Base-by-base conservation (phyloP, 2,888 invertebrate genomes). In the Barypeithes pellucidus region DNA sequence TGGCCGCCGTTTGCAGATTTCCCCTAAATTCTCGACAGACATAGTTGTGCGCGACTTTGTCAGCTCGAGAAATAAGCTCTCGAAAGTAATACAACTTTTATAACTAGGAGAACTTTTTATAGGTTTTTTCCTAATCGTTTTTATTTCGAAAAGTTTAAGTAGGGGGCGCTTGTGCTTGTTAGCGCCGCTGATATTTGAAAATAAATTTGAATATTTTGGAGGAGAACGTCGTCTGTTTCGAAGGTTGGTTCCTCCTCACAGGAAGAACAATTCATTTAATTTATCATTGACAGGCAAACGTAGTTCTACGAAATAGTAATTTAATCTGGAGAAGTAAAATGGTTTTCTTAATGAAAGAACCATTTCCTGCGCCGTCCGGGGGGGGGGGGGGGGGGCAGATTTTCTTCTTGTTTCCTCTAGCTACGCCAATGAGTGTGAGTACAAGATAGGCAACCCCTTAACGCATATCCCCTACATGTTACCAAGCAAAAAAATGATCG, bases 31-130 rank as follows among this genome's bases (percentile, higher is more conserved):
- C 65, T 65, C 52, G 50, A 36, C 5, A 29, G 9, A 50, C 65
- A 52, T 65, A 61, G 45, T 43, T 22, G 61, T 29, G 43, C 14
- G 45, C 45, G 45, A 61, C 61, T 61, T 61, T 61, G 61, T 61
- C 61, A 61, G 45, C 45, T 45, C 14, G n/a, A 61, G 45, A 45
- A 45, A 43, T 22, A 43, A 61, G 43, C 43, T 29, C 29, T 61
- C 45, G 24, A 45, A 43, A 61, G 45, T 61, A 61, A 61, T 61
- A 61, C 61, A 61, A 61, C 45, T 61, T 61, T 61, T 43, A 61
- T 45, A 61, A 61, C 43, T 61, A 24, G 24, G 5, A 5, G 45
- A 61, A 61, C 5, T 43, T 61, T 43, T 45, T 45, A 22, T 12
- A 12, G 45, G 22, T 29, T 43, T 61, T 24, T 50, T 50, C 47